Evolutionary conservation across 2,113 vertebrate genomes (phyloP), one percentile per base, ranked within the genome.

Genomic region (Psophia crepitans): DNA sequence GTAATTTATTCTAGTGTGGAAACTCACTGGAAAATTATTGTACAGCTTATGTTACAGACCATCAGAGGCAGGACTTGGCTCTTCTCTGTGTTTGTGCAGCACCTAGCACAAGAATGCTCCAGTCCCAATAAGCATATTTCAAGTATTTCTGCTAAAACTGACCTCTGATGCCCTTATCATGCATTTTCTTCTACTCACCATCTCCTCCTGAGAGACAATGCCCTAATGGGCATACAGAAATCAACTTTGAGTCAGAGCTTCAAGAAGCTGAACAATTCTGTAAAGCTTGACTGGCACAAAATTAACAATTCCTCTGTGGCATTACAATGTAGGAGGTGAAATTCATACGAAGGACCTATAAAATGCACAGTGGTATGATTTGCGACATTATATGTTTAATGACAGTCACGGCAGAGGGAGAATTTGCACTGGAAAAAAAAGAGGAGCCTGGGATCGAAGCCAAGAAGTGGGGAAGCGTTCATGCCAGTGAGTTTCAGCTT

Each of bases 1-100:
- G 84, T 87, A 95, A 94, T 93, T 85, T 93, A 88, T 88, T 91
- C 44, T 43, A 35, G 63, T 66, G 63, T 49, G 77, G 90, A 91
- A 91, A 85, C 44, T 83, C 70, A 24, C n/a, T 85, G 75, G 58
- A 76, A 94, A 69, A 73, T 64, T 80, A 69, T 80, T 66, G 54
- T 43, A 91, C 68, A 84, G 35, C 37, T 89, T 71, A 35, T 4
- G n/a, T 60, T 82, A 57, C 54, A 83, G 89, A 79, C 23, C 41
- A 79, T 61, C 44, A n/a, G 70, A 87, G 12, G 49, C 61, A 95
- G 69, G 28, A 58, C 41, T 64, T 77, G 56, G 20, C 58, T 57
- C 44, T 48, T 64, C 37, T 54, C n/a, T 21, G 32, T 48, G 73
- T 43, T 64, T 61, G 66, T 27, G 51, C 61, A 97, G 77, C 43